Base-by-base conservation (phyloP, 2,888 invertebrate genomes). In the Troglohyphantes excavatus region DNA sequence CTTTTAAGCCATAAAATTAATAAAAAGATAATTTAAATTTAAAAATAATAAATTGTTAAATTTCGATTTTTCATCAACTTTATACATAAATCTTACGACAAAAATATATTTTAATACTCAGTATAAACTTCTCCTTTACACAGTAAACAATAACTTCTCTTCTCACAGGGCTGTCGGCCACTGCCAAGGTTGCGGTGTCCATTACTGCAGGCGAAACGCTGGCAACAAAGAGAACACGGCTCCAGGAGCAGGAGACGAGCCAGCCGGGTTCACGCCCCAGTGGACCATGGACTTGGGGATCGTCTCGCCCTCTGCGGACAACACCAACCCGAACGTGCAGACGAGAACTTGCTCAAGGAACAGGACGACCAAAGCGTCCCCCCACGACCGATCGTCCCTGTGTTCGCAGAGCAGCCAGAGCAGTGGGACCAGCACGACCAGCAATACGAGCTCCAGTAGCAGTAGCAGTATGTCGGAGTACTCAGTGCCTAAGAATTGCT, bases 401-500 rank as follows among this genome's bases (percentile, higher is more conserved):
- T 91, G 91, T 27, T 91, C 91, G 7, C 91, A 91, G 39, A 91
- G 91, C 61, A 91, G 90, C 17, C 91, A 91, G 17, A 91, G 91
- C 53, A 90, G 91, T 43, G 83, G 84, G 2, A 86, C 88, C 13
- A 91, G 91, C 75, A 90, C 89, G 19, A 84, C 91, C 19, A 90
- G 91, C 39, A 84, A 79, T 21, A 68, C 84, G 5, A 91, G 91
- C 43, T 86, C 85, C 78, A 94, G 94, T 90, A 95, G 95, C 70
- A 95, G 95, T 85, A 95, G 95, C 90, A 90, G 90, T 27, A 90
- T 90, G 43, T 91, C 90, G 13, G 92, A 92, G 65, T 92, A 92
- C 67, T 91, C 91, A 72, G 92, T 91, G 70, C 92, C 92, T 61
- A 90, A 91, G 26, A 84, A 83, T 23, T 88, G 84, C 61, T 17